Conservation (phyloP, 2,888 invertebrate genomes). For the Lymantria monacha region DNA sequence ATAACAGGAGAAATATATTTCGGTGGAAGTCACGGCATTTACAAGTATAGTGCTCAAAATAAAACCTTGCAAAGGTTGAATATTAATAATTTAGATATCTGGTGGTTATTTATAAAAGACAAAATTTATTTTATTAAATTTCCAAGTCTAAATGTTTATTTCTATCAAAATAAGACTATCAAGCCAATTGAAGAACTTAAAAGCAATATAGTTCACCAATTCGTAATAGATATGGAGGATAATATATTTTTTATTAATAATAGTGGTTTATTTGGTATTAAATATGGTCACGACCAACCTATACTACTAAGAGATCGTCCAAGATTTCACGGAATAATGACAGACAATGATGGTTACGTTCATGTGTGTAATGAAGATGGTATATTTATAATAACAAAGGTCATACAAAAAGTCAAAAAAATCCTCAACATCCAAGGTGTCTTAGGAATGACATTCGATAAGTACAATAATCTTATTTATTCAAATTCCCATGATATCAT, state of each 20-base stretch:
- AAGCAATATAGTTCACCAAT: slow-evolving; percentile 53
- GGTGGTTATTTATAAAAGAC: slow-evolving; percentile 62
- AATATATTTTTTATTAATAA: slow-evolving; percentile 63
- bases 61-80: slow-evolving; percentile 50
- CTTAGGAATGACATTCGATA: slow-evolving; percentile 62
- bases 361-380: slow-evolving; percentile 64
- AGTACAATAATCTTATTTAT: slow-evolving; percentile 59
- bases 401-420: slow-evolving; percentile 53
- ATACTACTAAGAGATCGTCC: slow-evolving; percentile 48
- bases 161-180: slow-evolving; percentile 49
- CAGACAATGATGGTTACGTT: slow-evolving; percentile 53
- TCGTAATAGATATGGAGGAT: slow-evolving; percentile 55
- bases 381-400: slow-evolving; percentile 55
- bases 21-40: slow-evolving; percentile 68
- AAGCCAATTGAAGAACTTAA: slow-evolving; percentile 39
- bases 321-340: slow-evolving; percentile 55
- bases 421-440: slow-evolving; percentile 55
- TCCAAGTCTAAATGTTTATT: slow-evolving; percentile 57
- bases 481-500: slow-evolving; percentile 63
- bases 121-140: slow-evolving; percentile 62
- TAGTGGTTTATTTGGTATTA: slow-evolving; percentile 58
- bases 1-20: slow-evolving; percentile 53
- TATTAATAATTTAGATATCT: slow-evolving; percentile 57
- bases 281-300: slow-evolving; percentile 27
- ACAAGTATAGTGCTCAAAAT: slow-evolving; percentile 47